phyloP scores from a whole-genome alignment of 1,140 invertebrate genomes.

The Chrysomallon squamiferum region DNA sequence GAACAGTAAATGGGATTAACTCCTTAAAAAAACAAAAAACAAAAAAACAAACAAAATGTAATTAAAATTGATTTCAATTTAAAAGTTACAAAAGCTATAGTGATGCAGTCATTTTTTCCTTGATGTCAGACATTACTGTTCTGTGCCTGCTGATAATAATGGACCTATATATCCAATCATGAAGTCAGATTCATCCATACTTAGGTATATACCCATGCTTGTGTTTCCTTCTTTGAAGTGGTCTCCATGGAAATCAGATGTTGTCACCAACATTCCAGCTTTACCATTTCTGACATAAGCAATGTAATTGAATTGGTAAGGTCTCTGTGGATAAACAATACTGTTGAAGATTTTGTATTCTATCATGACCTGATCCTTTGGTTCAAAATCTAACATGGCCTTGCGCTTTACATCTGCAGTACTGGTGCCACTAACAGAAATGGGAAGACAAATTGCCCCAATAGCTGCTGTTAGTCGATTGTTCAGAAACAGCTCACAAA shows the following conservation, averaged over 20 bases:
- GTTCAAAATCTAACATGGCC: constrained; percentile 20
- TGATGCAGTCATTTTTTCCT: no score
- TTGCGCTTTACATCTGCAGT: constrained; percentile 34
- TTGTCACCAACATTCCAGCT: constrained; percentile 37
- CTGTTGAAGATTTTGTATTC: constrained; percentile 42
- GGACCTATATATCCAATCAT: constrained; percentile 12
- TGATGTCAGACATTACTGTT: no score
- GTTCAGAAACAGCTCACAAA: constrained; percentile 33
- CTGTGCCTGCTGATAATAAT: neutral
- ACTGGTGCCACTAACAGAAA: constrained; percentile 17
- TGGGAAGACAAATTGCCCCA: constrained; percentile 36
- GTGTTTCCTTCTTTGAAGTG: constrained; percentile 34
- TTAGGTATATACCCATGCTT: constrained; percentile 27
- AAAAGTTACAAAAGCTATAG: no score
- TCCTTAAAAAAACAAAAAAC: no score
- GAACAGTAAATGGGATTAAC: no score
- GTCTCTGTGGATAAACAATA: constrained; percentile 35
- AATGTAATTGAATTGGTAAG: constrained; percentile 40
- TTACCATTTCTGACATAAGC: constrained; percentile 29
- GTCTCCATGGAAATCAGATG: constrained; percentile 39
- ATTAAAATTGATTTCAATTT: no score
- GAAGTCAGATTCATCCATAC: constrained; percentile 42
- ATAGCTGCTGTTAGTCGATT: constrained; percentile 33
- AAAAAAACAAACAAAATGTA: no score
- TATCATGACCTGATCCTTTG: constrained; percentile 37